Percentiles rank a stretch among this genome's conserved stretches.
phyloP scores from a whole-genome alignment of 2,888 invertebrate genomes.

The Microctonus aethiopoides region DNA sequence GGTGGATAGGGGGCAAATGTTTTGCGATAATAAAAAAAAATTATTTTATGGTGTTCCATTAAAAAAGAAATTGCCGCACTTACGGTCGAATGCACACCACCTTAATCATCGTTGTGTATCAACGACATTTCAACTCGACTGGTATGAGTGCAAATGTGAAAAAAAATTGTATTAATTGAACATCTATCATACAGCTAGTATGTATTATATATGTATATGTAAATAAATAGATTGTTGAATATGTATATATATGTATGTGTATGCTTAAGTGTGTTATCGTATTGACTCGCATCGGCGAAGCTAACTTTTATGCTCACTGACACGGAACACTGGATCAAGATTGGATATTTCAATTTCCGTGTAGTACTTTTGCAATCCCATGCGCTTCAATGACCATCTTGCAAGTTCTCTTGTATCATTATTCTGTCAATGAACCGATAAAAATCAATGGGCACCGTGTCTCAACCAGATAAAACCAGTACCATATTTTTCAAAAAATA shows the following conservation, averaged over 20 bases:
- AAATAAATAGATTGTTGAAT: too few species aligned
- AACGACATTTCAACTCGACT: neutral
- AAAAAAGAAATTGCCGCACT: constrained; percentile 20
- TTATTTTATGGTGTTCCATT: constrained; percentile 18
- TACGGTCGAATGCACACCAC: constrained; percentile 12
- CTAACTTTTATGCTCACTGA: constrained; percentile 37
- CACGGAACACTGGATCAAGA: constrained; percentile 40
- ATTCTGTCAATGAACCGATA: constrained; percentile 11
- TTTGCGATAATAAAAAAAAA: neutral
- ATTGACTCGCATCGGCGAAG: constrained; percentile 29
- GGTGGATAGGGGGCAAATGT: neutral
- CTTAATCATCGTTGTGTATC: constrained; percentile 9
- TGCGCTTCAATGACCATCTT: constrained; percentile 34
- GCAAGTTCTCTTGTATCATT: constrained; percentile 5
- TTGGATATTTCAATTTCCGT: constrained; percentile 44
- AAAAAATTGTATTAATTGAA: constrained; percentile 18
- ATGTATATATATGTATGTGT: neutral
- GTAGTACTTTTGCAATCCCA: constrained; percentile 31
- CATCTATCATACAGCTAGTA: constrained; percentile 3
- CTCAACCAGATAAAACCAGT: neutral
- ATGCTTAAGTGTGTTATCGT: constrained; percentile 10
- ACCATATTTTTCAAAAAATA: neutral
- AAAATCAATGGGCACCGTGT: neutral
- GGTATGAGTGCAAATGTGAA: neutral
- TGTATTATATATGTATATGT: neutral